Percentiles rank a stretch among this genome's conserved stretches.
phyloP scores from a whole-genome alignment of 2,797 vertebrate genomes.

The Malacoctenus gilli region DNA sequence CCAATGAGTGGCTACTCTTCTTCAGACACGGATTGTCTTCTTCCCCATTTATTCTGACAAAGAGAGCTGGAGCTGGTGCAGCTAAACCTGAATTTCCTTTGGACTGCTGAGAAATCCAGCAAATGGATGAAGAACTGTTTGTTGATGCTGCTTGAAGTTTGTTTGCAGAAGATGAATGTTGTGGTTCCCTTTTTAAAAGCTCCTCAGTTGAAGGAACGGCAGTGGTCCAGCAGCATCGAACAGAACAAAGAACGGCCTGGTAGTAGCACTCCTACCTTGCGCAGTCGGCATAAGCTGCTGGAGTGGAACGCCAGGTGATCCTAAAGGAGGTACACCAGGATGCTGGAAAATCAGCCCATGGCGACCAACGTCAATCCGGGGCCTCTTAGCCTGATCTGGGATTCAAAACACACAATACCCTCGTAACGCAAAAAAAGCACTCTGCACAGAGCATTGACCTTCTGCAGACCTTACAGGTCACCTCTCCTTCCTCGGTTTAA shows the following conservation, averaged over 20 bases:
- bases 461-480: constrained; percentile 79
- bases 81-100: constrained; percentile 75
- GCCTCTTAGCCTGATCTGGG: constrained; percentile 99
- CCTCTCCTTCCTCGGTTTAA: constrained; percentile 79
- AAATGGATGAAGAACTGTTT: constrained; percentile 72
- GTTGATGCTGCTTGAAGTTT: constrained; percentile 73
- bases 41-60: constrained; percentile 71
- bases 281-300: constrained; percentile 99
- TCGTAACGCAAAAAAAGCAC: constrained; percentile 85
- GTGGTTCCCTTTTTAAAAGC: constrained; percentile 60
- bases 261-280: constrained; percentile 94
- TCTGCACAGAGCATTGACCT: constrained; percentile 80
- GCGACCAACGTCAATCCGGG: constrained; percentile 98
- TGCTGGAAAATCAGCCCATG: constrained; percentile 99
- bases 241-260: constrained; percentile 79
- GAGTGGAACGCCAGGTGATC: constrained; percentile 93
- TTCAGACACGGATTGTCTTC: constrained; percentile 78
- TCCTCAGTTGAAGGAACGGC: constrained; percentile 66
- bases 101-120: constrained; percentile 73
- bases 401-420: constrained; percentile 91
- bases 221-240: constrained; percentile 83
- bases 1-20: constrained; percentile 78
- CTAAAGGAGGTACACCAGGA: constrained; percentile 93
- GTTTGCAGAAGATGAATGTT: constrained; percentile 69
- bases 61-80: constrained; percentile 65